Percentiles rank a stretch among this genome's conserved stretches.
Conservation (phyloP, 2,888 invertebrate species). For the Thecocarcelia acutangulata region DNA sequence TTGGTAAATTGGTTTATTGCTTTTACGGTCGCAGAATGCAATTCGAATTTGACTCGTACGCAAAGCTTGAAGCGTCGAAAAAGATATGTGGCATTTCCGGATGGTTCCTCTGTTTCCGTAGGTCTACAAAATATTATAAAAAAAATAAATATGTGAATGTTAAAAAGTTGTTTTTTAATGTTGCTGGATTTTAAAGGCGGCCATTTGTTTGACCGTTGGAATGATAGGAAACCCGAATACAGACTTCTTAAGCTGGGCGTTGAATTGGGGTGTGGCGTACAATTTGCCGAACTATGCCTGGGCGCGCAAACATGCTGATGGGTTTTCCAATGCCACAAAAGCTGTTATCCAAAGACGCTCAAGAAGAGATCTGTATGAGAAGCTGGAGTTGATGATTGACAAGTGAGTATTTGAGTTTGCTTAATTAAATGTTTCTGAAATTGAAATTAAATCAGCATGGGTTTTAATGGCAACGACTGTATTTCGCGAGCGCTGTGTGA, state of each 20-base stretch:
- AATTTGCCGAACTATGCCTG: slow-evolving; percentile 84
- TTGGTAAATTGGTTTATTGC: slow-evolving; percentile 8
- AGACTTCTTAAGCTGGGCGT: slow-evolving; percentile 84
- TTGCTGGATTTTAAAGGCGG: slow-evolving; percentile 78
- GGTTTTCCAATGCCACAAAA: slow-evolving; percentile 74
- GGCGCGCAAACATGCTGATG: slow-evolving; percentile 80
- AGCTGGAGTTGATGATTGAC: slow-evolving; percentile 86
- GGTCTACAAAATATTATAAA: slow-evolving; percentile 68
- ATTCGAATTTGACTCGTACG: slow-evolving; percentile 42
- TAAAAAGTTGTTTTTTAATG: not conserved
- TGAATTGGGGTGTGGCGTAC: slow-evolving; percentile 88
- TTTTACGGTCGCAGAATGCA: not conserved
- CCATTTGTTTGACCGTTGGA: slow-evolving; percentile 85
- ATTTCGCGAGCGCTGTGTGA: slow-evolving; percentile 88
- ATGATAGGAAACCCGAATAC: slow-evolving; percentile 83
- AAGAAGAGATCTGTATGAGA: slow-evolving; percentile 86
- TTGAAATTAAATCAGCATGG: slow-evolving; percentile 84
- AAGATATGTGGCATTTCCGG: slow-evolving; percentile 83
- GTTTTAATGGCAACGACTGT: slow-evolving; percentile 87
- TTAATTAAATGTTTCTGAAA: not conserved
- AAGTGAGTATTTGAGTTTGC: slow-evolving; percentile 83
- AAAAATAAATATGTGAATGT: not conserved
- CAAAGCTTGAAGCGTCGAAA: slow-evolving; percentile 74
- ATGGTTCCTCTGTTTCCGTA: slow-evolving; percentile 83
- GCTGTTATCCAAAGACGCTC: slow-evolving; percentile 82